phyloP scores from a whole-genome alignment of 2,113 vertebrate genomes.

The Miniopterus natalensis region DNA sequence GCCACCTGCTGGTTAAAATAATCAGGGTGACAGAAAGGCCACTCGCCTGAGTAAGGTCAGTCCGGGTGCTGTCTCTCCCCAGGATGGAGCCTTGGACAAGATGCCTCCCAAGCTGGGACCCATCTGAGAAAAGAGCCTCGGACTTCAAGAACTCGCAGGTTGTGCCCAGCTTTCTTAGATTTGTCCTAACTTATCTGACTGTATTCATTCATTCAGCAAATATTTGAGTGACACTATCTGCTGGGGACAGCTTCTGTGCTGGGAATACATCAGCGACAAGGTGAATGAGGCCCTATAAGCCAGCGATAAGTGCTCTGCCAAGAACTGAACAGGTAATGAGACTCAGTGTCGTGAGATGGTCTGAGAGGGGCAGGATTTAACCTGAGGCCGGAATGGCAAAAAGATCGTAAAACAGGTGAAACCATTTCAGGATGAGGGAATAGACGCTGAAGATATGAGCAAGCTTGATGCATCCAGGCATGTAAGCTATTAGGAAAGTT shows the following conservation, averaged over 20 bases:
- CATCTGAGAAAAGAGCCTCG: background rate
- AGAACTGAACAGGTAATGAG: background rate
- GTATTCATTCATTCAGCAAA: background rate
- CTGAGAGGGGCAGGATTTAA: background rate
- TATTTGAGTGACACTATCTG: background rate
- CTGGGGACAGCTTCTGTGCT: background rate
- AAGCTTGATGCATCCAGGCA: background rate
- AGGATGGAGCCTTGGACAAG: background rate
- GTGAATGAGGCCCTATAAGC: background rate
- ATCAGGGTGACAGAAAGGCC: background rate
- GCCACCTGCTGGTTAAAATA: background rate
- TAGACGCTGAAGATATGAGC: background rate
- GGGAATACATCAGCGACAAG: background rate
- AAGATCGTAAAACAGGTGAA: background rate
- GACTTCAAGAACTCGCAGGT: background rate
- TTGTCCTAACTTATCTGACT: background rate
- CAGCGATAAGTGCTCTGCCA: rapidly evolving
- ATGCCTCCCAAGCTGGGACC: too few relatives aligned
- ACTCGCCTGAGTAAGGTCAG: background rate
- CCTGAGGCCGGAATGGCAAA: background rate
- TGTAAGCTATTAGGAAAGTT: background rate
- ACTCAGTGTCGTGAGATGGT: rapidly evolving
- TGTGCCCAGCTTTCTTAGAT: background rate
- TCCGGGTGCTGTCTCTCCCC: background rate
- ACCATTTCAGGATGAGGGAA: background rate